A percentile compares a stretch with the other conserved stretches of the same genome.
phyloP scores from a whole-genome alignment of 2,888 invertebrate genomes.

The Acleris holmiana region DNA sequence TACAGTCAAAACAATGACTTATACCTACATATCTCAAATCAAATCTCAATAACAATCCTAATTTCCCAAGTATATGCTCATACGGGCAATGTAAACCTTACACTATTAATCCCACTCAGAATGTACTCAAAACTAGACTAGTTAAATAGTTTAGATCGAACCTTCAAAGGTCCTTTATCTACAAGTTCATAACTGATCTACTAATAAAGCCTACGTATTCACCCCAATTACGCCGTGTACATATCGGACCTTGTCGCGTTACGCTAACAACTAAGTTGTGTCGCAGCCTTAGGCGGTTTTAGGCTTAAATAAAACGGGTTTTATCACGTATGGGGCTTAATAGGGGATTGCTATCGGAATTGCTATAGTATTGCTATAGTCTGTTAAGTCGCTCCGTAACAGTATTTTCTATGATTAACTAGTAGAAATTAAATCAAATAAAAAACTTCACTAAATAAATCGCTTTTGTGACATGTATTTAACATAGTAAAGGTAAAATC shows the following conservation, averaged over 20 bases:
- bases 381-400: not conserved
- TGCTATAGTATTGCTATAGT: not conserved
- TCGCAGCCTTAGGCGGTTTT: slow-evolving; percentile 55
- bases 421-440: too few relatives aligned
- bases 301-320: slow-evolving; percentile 41
- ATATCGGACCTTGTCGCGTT: slow-evolving; percentile 43
- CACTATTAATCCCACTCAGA: slow-evolving; percentile 46
- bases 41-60: slow-evolving; percentile 3
- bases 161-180: slow-evolving; percentile 64
- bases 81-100: slow-evolving; percentile 23
- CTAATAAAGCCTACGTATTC: slow-evolving; percentile 63
- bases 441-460: too few relatives aligned
- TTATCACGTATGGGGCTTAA: slow-evolving; percentile 38
- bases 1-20: too few relatives aligned
- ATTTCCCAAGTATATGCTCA: slow-evolving; percentile 4
- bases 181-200: slow-evolving; percentile 62
- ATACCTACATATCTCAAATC: not conserved
- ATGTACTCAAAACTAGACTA: slow-evolving; percentile 57
- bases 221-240: slow-evolving; percentile 57
- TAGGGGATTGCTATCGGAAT: slow-evolving; percentile 11
- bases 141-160: slow-evolving; percentile 59
- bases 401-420: not conserved
- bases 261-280: slow-evolving; percentile 57
- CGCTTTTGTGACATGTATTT: not conserved
- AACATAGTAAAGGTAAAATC: too few relatives aligned